Base-by-base conservation (phyloP, 1,140 invertebrate genomes). In the Parapsyche elsis region DNA sequence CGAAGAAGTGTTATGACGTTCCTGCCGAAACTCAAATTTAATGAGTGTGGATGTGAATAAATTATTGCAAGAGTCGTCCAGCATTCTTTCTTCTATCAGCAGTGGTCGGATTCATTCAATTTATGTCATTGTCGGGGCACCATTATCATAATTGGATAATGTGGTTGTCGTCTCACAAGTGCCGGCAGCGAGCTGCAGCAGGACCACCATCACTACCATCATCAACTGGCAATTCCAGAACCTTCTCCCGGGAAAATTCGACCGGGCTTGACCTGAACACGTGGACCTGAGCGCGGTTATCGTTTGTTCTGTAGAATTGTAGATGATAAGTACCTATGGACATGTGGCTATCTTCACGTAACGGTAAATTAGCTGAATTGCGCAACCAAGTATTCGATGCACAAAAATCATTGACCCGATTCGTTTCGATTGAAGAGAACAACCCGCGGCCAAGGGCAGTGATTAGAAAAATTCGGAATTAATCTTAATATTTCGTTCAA, bases 111-210 rank as follows among this genome's bases (percentile, higher is more conserved):
- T 23, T 67, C 24, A 26, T 67, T 67, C 64, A 67, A 67, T 67
- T 67, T 67, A 30, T n/a, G 24, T 26, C 30, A 21, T 61, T 9
- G 57, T 61, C 57, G 21, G 19, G 1, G 57, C 21, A 16, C 59
- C 23, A 67, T 67, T 67, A 67, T 67, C 21, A 23, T 67, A 67
- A 67, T 67, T 67, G 64, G 21, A 67, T 67, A 67, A 67, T 67
- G n/a, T 67, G 23, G 23, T 38, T 7, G 2, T 38, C 2, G 30
- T 38, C 30, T 38, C 30, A 38, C 30, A 38, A 38, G 30, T 38
- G 30, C 7, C 30, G 30, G 30, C 7, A 38, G 30, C 30, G 30
- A 38, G 30, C 30, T 38, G 30, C 30, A 38, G 30, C 30, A 38
- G 30, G 2, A 38, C 2, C 30, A 38, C 2, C 30, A 38, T 7